Evolutionary conservation across 2,888 invertebrate genomes (phyloP), one percentile per base, ranked within the genome.

Genomic region (Dinocampus coccinellae): DNA sequence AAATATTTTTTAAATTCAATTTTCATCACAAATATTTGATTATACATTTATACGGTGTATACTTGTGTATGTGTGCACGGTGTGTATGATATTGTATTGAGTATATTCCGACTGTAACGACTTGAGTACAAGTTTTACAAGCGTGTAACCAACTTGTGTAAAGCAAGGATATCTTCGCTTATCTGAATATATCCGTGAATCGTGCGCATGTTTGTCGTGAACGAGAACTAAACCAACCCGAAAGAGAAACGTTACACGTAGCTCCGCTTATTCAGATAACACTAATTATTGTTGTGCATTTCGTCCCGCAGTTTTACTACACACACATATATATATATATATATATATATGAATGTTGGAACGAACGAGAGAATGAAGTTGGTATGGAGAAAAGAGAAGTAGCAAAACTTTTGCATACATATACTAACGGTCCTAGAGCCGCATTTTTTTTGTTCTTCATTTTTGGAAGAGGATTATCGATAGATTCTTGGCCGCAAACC

Each of bases 231-330:
- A 70, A 53, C 70, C 53, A 72, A 72, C 60, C 62, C 47, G 47
- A 64, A 63, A 66, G 63, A 64, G 66, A 69, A 78, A 77, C 76
- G 77, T 75, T 78, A 75, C 73, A 72, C 74, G 76, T 68, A 66
- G 69, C 70, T 68, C 67, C 70, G 67, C 52, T 70, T 65, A 55
- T 47, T 62, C 74, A 78, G 83, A 83, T 82, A 83, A 83, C 78
- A 79, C 83, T 83, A 84, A 84, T 84, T 83, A 82, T 83, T 82
- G 81, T 81, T 81, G 79, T 76, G 76, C 74, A 76, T 70, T 68
- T 75, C 47, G 52, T 26, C 60, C 62, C 61, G 42, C 47, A 39
- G 60, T 33, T 55, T 26, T 20, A 60, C 60, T 33, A 22, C 33
- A 52, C 16, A 33, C 10, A 29, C 34, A 16, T 34, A 29, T 29